phyloP scores from a whole-genome alignment of 1,140 invertebrate species.

The Macrobrachium rosenbergii region DNA sequence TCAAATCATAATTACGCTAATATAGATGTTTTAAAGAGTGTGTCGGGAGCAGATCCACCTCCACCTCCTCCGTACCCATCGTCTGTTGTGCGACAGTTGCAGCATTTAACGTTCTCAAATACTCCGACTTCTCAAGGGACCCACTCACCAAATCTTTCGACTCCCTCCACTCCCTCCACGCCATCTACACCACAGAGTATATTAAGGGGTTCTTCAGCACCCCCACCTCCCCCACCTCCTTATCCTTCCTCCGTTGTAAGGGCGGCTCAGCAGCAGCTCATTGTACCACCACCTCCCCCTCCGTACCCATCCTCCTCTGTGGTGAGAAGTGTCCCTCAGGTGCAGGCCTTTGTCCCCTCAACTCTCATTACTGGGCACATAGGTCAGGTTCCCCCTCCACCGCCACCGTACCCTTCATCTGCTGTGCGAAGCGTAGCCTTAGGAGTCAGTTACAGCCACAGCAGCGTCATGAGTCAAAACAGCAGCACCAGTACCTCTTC shows the following conservation, averaged over 20 bases:
- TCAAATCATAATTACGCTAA: constrained; percentile 66
- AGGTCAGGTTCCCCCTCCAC: constrained; percentile 47
- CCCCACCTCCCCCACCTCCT: constrained; percentile 61
- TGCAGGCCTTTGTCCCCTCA: constrained; percentile 43
- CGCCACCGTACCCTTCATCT: constrained; percentile 55
- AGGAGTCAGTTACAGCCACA: constrained; percentile 30
- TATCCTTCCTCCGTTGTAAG: constrained; percentile 59
- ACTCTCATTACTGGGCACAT: constrained; percentile 41
- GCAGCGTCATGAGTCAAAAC: constrained; percentile 38
- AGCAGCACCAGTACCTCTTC: constrained; percentile 18
- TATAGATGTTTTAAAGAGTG: constrained; percentile 66
- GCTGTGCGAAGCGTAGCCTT: constrained; percentile 51
- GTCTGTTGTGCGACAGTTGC: constrained; percentile 60
- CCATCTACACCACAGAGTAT: constrained; percentile 54
- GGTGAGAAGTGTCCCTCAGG: constrained; percentile 59
- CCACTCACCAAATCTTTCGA: constrained; percentile 38
- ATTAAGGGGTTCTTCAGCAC: constrained; percentile 37
- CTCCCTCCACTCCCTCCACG: constrained; percentile 51
- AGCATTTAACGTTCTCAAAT: constrained; percentile 36
- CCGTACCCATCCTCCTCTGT: constrained; percentile 67
- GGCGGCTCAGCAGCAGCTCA: constrained; percentile 67
- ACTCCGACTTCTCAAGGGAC: constrained; percentile 32
- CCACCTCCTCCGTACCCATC: constrained; percentile 63
- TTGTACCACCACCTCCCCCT: constrained; percentile 68
- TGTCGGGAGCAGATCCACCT: constrained; percentile 61